Conservation (phyloP, 2,888 invertebrate species). For the Rutpela maculata region DNA sequence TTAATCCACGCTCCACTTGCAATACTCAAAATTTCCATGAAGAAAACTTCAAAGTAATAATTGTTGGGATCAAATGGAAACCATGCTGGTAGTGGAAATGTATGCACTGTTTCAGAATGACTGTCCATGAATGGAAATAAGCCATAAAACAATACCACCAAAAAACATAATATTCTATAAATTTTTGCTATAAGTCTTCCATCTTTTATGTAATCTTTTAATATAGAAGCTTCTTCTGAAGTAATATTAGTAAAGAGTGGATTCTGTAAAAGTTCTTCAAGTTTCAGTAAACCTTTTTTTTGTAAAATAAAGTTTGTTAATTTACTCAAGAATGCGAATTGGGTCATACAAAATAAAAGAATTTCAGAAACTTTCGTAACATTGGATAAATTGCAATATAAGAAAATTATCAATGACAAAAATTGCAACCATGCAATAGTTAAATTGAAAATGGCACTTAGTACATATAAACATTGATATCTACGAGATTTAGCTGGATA, state of each 20-base stretch:
- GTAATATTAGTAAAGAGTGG: constrained; percentile 46
- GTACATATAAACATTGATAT: constrained; percentile 26
- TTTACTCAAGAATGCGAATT: constrained; percentile 51
- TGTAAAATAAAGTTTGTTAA: constrained; percentile 46
- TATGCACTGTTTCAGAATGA: constrained; percentile 36
- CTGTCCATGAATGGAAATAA: constrained; percentile 52
- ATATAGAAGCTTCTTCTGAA: constrained; percentile 39
- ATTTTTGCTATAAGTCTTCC: constrained; percentile 41
- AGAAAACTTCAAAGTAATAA: constrained; percentile 50
- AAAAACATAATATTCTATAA: constrained; percentile 44
- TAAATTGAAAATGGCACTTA: constrained; percentile 38
- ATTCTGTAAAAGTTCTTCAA: constrained; percentile 46
- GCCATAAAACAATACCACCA: constrained; percentile 45
- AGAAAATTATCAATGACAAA: constrained; percentile 28
- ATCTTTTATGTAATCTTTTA: constrained; percentile 40
- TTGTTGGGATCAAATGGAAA: constrained; percentile 54
- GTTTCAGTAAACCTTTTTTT: constrained; percentile 17
- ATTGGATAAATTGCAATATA: constrained; percentile 37
- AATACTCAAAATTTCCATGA: constrained; percentile 45
- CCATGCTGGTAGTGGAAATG: constrained; percentile 53
- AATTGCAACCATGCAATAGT: constrained; percentile 46
- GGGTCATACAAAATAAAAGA: constrained; percentile 52
- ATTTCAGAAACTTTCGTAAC: constrained; percentile 50
- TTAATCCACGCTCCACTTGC: constrained; percentile 51
- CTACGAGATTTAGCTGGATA: constrained; percentile 46